Evolutionary conservation across 2,113 vertebrate species (phyloP), one percentile per base, ranked within the genome.

Genomic region (Brevimyrus niger): DNA sequence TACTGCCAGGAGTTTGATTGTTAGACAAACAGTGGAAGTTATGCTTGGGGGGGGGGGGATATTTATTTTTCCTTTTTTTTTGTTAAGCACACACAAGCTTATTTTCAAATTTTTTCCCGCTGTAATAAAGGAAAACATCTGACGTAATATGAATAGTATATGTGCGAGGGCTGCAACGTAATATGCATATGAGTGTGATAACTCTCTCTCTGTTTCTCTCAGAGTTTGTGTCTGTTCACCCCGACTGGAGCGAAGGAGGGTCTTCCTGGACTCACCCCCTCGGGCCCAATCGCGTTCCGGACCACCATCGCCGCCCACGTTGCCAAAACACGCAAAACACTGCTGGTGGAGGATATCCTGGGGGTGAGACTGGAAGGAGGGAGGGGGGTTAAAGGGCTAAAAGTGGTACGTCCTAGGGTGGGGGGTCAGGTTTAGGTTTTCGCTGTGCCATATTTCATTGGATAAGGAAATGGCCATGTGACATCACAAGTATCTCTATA

Each of bases 211-310:
- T 89, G n/a, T 89, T 89, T 92, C 90, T 93, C 92, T 92, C 92
- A 99, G 98, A 99, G 97, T 96, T 95, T 99, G 92, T 98, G 97
- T 94, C 91, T 99, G 92, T 99, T 99, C 96, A 97, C 96, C 88
- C 98, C 98, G 55, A 97, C 97, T 51, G 97, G 97, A 92, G 92
- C 96, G 89, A 99, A 98, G 92, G 98, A 97, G 91, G 98, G 97
- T 87, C 96, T 96, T 82, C 97, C 97, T 23, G 95, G 93, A 88
- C 97, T 99, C 92, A 95, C 97, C 93, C 97, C 98, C 35, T 97
- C 96, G 5, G 97, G 97, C 83, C 98, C 98, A 90, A 97, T 99
- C 55, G 94, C 96, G 58, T 97, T 97, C 91, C 98, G 98, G 91
- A 98, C 97, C 89, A 99, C 98, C 90, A 94, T 98, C 92, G 97